Percentiles rank a stretch among this genome's conserved stretches.
Conservation (phyloP, 92 coral and sea anemone species). For the Anthopleura xanthogrammica region DNA sequence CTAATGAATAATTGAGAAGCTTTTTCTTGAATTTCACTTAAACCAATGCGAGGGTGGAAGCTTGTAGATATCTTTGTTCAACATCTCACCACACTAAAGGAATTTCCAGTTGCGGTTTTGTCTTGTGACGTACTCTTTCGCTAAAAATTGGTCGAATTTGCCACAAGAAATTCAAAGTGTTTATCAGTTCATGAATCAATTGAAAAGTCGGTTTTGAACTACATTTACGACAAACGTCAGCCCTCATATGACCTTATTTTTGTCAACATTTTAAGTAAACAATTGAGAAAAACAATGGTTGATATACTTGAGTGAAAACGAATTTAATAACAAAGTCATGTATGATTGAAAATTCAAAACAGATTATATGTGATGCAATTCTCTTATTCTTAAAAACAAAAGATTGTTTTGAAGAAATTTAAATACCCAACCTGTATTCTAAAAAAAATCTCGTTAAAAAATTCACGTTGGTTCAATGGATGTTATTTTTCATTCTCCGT, state of each 20-base stretch:
- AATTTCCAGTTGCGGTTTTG: neutral
- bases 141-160: neutral
- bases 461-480: neutral
- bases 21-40: neutral
- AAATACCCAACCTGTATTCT: conserved; percentile 6
- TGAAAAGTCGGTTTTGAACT: conserved; percentile 3
- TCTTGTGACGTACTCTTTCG: neutral
- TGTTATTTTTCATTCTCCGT: neutral
- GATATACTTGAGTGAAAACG: neutral
- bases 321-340: conserved; percentile 7
- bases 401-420: neutral
- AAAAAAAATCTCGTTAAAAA: neutral
- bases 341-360: conserved; percentile 24
- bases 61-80: neutral
- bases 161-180: neutral
- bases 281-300: neutral
- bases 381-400: conserved; percentile 14
- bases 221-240: neutral
- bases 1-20: neutral
- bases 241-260: neutral
- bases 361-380: conserved; percentile 19
- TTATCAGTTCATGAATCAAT: neutral
- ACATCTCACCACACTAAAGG: conserved; percentile 2
- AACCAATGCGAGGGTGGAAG: neutral
- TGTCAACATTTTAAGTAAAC: conserved; percentile 1